Evolutionary conservation across 2,888 invertebrate genomes (phyloP).

Genomic region (Dryomyza anilis): DNA sequence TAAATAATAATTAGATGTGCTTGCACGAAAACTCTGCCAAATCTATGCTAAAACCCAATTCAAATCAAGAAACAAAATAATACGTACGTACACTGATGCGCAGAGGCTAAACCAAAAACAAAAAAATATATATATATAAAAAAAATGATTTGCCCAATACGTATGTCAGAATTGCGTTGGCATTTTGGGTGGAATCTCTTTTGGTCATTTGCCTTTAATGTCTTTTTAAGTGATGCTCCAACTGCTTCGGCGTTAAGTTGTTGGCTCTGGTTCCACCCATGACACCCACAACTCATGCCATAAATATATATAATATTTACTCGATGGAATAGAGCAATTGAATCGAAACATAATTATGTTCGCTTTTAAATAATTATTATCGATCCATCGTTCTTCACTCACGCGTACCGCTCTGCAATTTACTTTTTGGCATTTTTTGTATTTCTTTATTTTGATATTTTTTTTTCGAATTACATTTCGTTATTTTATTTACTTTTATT

Average conservation of each 20-base stretch:
- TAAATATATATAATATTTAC: neutral
- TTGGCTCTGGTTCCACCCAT: neutral
- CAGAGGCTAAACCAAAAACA: too few relatives aligned
- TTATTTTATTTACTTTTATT: neutral
- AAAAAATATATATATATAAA: too few relatives aligned
- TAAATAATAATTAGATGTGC: conserved; percentile 53
- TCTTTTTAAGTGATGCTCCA: conserved; percentile 45
- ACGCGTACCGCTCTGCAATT: neutral
- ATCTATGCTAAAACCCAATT: neutral
- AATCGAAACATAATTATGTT: conserved; percentile 52
- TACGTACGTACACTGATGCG: neutral
- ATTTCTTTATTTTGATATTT: neutral
- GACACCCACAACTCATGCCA: neutral
- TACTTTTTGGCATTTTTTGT: too few relatives aligned
- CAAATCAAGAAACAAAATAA: neutral
- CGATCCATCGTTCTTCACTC: conserved; percentile 39
- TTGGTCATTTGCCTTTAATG: conserved; percentile 41
- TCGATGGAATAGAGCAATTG: conserved; percentile 49
- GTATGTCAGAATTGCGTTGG: too few relatives aligned
- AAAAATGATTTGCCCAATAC: too few relatives aligned
- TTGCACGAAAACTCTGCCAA: neutral
- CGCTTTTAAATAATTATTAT: conserved; percentile 52
- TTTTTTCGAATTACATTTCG: too few relatives aligned
- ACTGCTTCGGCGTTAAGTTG: conserved; percentile 27
- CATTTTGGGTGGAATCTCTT: conserved; percentile 6